phyloP scores from a whole-genome alignment of 2,113 vertebrate species.

The Eulemur macaco region DNA sequence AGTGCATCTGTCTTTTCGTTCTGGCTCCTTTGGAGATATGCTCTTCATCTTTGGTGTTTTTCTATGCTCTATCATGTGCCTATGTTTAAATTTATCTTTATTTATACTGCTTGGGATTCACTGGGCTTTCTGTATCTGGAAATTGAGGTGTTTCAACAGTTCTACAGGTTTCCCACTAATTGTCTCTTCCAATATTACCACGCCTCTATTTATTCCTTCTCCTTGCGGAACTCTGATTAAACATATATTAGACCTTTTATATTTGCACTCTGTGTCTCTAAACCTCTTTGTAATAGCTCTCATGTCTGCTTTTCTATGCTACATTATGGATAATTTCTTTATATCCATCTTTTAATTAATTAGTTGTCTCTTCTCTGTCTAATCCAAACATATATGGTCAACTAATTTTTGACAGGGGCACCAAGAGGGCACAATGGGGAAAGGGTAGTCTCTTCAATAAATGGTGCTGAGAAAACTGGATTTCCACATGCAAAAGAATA shows the following conservation, averaged over 20 bases:
- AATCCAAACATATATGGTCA: neutral
- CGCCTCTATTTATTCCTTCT: neutral
- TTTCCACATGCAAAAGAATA: neutral
- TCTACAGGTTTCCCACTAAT: neutral
- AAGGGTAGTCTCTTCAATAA: neutral
- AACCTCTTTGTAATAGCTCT: neutral
- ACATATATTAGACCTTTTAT: neutral
- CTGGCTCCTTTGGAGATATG: neutral
- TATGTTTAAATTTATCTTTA: neutral
- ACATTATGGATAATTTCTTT: neutral
- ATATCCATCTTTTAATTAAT: neutral
- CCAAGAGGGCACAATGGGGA: neutral
- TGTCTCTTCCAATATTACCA: neutral
- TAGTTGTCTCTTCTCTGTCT: neutral
- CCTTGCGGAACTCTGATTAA: neutral
- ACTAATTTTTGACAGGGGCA: neutral
- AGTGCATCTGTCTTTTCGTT: neutral
- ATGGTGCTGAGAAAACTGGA: neutral
- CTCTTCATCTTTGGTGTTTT: neutral
- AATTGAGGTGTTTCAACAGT: neutral
- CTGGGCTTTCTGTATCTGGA: neutral
- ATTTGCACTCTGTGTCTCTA: neutral
- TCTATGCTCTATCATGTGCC: neutral
- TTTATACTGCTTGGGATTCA: neutral
- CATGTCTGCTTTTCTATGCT: neutral